Evolutionary conservation across 2,888 invertebrate species (phyloP).

Genomic region (Melanchra persicariae): DNA sequence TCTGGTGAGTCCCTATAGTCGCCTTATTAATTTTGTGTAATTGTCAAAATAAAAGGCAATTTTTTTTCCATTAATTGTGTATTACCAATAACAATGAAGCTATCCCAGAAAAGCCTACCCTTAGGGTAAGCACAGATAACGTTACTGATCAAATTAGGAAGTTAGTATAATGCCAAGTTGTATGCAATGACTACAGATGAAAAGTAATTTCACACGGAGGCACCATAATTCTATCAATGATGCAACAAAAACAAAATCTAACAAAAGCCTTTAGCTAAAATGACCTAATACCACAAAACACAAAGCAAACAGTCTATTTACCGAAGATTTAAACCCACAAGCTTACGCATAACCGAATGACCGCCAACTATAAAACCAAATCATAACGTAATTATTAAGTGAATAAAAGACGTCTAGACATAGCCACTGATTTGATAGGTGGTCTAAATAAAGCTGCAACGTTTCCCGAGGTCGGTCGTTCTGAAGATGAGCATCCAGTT

Average conservation of each 20-base stretch:
- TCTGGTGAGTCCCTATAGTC: too few relatives aligned
- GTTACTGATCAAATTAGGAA: background rate
- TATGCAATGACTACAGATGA: background rate
- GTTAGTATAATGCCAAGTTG: too few relatives aligned
- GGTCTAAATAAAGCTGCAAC: background rate
- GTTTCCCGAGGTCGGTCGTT: background rate
- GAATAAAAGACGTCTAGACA: background rate
- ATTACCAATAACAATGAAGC: too few relatives aligned
- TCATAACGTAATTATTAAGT: background rate
- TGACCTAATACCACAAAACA: constrained; percentile 9
- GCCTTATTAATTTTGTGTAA: too few relatives aligned
- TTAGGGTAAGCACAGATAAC: background rate
- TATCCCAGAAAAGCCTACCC: too few relatives aligned
- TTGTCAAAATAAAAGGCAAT: too few relatives aligned
- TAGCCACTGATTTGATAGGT: background rate
- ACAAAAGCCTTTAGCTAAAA: background rate
- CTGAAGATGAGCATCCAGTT: background rate
- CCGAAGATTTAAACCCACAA: constrained; percentile 16
- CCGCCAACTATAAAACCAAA: background rate
- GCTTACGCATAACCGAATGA: constrained; percentile 30
- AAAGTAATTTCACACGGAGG: background rate
- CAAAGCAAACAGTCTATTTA: constrained; percentile 6
- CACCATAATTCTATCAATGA: background rate
- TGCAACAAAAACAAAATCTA: background rate
- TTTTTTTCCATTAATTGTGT: too few relatives aligned